Percentiles rank a stretch among this genome's conserved stretches.
Evolutionary conservation across 2,113 vertebrate species (phyloP).

Genomic region (Perca schrenkii): DNA sequence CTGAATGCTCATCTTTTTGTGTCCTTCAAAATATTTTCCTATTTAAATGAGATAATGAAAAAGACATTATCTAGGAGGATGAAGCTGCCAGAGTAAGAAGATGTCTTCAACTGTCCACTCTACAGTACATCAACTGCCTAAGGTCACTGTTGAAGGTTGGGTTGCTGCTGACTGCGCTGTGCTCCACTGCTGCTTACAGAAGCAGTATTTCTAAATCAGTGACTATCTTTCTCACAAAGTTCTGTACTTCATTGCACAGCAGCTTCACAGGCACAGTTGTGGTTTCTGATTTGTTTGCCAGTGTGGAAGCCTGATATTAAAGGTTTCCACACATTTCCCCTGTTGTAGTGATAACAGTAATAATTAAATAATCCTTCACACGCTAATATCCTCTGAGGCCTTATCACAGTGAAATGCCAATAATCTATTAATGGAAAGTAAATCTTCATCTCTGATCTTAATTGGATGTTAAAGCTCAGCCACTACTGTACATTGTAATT

Average conservation of each 20-base stretch:
- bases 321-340: conserved; percentile 4
- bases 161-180: conserved; percentile 61
- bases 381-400: conserved; percentile 27
- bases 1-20: not conserved
- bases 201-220: conserved; percentile 50
- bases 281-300: conserved; percentile 21
- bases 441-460: conserved; percentile 48
- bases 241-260: conserved; percentile 41
- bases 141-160: conserved; percentile 67
- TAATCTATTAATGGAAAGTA: conserved; percentile 40
- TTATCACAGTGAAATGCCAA: conserved; percentile 41
- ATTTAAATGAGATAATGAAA: conserved; percentile 1
- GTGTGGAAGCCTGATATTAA: not conserved
- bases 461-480: conserved; percentile 46
- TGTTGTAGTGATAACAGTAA: conserved; percentile 33
- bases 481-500: conserved; percentile 7
- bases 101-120: conserved; percentile 28
- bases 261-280: conserved; percentile 15
- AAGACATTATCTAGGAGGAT: conserved; percentile 3
- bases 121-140: conserved; percentile 26
- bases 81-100: conserved; percentile 28
- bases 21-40: not conserved
- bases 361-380: conserved; percentile 46
- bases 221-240: conserved; percentile 4
- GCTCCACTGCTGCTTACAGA: conserved; percentile 57